Evolutionary conservation across 2,113 vertebrate genomes (phyloP), one percentile per base, ranked within the genome.

Genomic region (Sapayoa aenigma): DNA sequence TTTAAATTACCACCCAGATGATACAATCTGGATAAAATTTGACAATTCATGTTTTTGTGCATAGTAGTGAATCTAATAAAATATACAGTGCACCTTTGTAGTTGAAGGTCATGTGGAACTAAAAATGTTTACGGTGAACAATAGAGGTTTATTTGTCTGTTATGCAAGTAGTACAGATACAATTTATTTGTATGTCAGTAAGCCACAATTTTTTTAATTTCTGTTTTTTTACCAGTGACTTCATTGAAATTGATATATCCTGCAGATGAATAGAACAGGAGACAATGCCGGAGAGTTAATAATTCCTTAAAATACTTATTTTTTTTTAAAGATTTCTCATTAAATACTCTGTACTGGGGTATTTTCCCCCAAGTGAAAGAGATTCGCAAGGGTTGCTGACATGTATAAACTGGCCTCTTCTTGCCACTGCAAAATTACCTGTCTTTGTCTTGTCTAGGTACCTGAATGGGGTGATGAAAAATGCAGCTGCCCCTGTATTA

Each of bases 361-460:
- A 95, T 98, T 97, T 98, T 98, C 98, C 96, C 97, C 97, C 95
- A 96, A 95, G 92, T 98, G 97, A 98, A 7, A 97, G 97, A 93
- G 78, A 96, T 95, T 97, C 97, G 97, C 96, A 94, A 76, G 97
- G 96, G 95, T 98, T 95, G 88, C 94, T 98, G 97, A 96, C 98
- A 97, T 98, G 97, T 98, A 97, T 97, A 74, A 97, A 97, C 98
- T 98, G 97, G 98, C 93, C 97, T 98, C 96, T 97, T 97, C 97
- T 97, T 97, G 87, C 96, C 95, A 94, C 95, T 97, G 87, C 67
- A 93, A 89, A 93, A 95, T 98, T 94, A 93, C 81, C 82, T 97
- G 97, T 90, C 96, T 98, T 98, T 99, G 97, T 98, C 97, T 98
- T 98, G 89, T 98, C 97, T 98, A 99, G 99, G 98, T 99, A 99